These are phyloP conservation scores for Pinna nobilis DNA, from an alignment of 1,140 invertebrate genomes.

Conservation along the genomic window DNA sequence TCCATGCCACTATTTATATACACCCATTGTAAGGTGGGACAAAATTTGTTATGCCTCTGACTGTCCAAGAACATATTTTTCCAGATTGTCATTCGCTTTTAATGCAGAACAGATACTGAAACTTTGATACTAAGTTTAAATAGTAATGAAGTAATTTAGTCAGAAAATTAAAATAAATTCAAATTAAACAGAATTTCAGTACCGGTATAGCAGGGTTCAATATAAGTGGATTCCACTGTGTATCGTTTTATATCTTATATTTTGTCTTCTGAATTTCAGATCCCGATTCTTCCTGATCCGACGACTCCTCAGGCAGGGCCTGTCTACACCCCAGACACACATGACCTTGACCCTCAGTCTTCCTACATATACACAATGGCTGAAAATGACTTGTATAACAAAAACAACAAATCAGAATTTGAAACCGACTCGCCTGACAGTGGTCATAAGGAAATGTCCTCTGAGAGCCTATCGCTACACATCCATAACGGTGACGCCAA, in stretches of 20 bases:
- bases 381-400: constrained; percentile 47
- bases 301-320: constrained; percentile 61
- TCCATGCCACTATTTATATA: too few species aligned
- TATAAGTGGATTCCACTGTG: neutral
- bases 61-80: too few species aligned
- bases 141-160: too few species aligned
- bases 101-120: too few species aligned
- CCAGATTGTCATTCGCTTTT: too few species aligned
- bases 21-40: too few species aligned
- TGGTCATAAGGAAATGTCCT: constrained; percentile 69
- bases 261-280: constrained; percentile 40
- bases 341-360: constrained; percentile 34
- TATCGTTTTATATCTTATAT: neutral
- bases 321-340: constrained; percentile 56
- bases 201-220: neutral
- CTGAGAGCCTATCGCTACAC: constrained; percentile 56
- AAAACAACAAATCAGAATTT: constrained; percentile 53
- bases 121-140: too few species aligned
- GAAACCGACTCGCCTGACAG: constrained; percentile 67
- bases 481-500: constrained; percentile 34
- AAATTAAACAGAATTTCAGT: neutral
- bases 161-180: too few species aligned
- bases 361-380: constrained; percentile 47
- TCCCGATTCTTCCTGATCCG: constrained; percentile 58
- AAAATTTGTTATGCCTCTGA: too few species aligned